Base-by-base conservation (phyloP, 2,113 vertebrate genomes). In the Antigone vipio region DNA sequence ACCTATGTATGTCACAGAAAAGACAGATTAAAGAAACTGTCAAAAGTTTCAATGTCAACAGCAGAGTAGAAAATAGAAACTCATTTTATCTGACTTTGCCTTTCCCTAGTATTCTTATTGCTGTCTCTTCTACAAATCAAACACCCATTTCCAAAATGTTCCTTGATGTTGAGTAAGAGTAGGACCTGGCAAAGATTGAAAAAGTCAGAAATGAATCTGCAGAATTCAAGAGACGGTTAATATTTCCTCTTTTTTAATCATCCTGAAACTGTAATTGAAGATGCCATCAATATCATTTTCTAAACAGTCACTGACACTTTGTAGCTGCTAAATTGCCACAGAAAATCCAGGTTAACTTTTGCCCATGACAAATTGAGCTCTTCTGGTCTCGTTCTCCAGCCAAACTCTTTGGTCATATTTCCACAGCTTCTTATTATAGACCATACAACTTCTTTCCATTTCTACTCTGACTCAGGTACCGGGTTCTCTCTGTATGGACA, bases 11-110 rank as follows among this genome's bases (percentile, higher is more conserved):
- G 52, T 66, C 67, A 81, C 50, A 92, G 63, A 93, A 86, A 88
- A 92, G 52, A 73, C 9, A 93, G 35, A 87, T 68, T 89, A 94
- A 95, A 95, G 30, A 27, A 94, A 81, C 69, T 92, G 76, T 91
- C 94, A 91, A 35, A 94, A 85, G 56, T 95, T 87, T 93, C 80
- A 87, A 30, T 68, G 53, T 82, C 64, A 94, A 72, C 32, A 85
- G 52, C 49, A 26, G 69, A 92, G 77, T 78, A 9, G 91, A 96
- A 94, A 85, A 85, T 83, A 94, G 69, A 88, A 95, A 68, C 58
- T 85, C 1, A 42, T 92, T 92, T 93, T 76, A 83, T 63, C 58
- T 93, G 77, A 22, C 15, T 96, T 85, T 62, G 23, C 17, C 18
- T 69, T 49, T 96, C 32, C 32, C 26, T 84, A 59, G 15, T 47